Percentiles rank a stretch among this genome's conserved stretches.
Evolutionary conservation across 2,113 vertebrate genomes (phyloP).

Genomic region (Recurvirostra avosetta): DNA sequence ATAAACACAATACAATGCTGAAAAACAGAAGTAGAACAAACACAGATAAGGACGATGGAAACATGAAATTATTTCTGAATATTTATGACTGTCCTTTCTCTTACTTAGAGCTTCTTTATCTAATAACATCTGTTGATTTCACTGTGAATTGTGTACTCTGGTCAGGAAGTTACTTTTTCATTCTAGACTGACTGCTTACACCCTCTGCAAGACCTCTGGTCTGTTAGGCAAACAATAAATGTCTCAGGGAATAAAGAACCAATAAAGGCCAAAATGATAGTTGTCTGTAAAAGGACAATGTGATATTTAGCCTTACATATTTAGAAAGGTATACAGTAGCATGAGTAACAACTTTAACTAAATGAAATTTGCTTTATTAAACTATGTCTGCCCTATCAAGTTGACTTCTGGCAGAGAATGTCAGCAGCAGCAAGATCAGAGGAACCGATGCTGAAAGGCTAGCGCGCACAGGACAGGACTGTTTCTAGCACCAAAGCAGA

Average conservation of each 20-base stretch:
- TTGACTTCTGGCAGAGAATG: not conserved
- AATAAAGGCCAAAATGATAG: not conserved
- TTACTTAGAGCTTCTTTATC: not conserved
- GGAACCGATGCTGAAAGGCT: not conserved
- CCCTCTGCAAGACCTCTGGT: not conserved
- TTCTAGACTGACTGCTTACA: not conserved
- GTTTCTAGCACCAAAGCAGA: not conserved
- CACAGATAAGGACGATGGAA: not conserved
- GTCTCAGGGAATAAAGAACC: not conserved
- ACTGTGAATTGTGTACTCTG: not conserved
- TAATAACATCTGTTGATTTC: not conserved
- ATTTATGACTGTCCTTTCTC: not conserved
- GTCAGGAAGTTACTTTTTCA: not conserved
- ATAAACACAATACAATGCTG: not conserved
- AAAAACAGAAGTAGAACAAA: not conserved
- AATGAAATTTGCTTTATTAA: not conserved
- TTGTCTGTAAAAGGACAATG: conserved; percentile 19
- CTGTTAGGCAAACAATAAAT: not conserved
- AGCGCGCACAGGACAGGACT: not conserved
- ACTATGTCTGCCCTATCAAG: not conserved
- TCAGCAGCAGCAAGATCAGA: not conserved
- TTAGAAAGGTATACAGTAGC: not conserved
- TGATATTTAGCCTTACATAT: not conserved
- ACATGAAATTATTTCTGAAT: not conserved
- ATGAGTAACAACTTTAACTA: not conserved